Evolutionary conservation across 2,797 vertebrate genomes (phyloP).

Genomic region (Pipistrellus pipistrellus): DNA sequence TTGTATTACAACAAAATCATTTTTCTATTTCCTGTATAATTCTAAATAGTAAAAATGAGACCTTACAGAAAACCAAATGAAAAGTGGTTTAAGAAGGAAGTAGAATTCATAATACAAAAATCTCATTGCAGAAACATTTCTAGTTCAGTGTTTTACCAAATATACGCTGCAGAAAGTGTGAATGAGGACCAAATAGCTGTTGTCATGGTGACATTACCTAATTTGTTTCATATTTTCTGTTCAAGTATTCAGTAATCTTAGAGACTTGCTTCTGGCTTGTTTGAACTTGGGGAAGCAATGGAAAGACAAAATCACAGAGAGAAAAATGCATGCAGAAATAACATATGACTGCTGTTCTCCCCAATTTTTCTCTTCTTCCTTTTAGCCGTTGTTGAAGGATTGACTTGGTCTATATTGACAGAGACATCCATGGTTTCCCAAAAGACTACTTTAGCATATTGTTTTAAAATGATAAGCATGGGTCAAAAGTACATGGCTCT

Average conservation of each 20-base stretch:
- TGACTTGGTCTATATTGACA: neutral
- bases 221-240: slow-evolving; percentile 59
- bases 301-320: neutral
- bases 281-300: slow-evolving; percentile 29
- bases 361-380: neutral
- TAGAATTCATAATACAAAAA: slow-evolving; percentile 37
- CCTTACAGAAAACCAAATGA: neutral
- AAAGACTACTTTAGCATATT: neutral
- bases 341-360: neutral
- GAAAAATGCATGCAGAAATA: neutral
- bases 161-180: neutral
- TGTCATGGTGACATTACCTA: slow-evolving; percentile 62
- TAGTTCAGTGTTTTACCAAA: neutral
- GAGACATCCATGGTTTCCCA: neutral
- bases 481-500: neutral
- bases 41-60: slow-evolving; percentile 37
- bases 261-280: slow-evolving; percentile 44
- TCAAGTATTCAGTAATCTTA: slow-evolving; percentile 4
- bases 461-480: neutral
- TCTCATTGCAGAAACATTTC: neutral
- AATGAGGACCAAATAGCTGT: slow-evolving; percentile 13
- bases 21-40: slow-evolving; percentile 5
- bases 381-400: slow-evolving; percentile 3
- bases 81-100: neutral
- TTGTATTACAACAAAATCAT: neutral